Evolutionary conservation across 2,113 vertebrate genomes (phyloP).

Genomic region (Raphicerus campestris): DNA sequence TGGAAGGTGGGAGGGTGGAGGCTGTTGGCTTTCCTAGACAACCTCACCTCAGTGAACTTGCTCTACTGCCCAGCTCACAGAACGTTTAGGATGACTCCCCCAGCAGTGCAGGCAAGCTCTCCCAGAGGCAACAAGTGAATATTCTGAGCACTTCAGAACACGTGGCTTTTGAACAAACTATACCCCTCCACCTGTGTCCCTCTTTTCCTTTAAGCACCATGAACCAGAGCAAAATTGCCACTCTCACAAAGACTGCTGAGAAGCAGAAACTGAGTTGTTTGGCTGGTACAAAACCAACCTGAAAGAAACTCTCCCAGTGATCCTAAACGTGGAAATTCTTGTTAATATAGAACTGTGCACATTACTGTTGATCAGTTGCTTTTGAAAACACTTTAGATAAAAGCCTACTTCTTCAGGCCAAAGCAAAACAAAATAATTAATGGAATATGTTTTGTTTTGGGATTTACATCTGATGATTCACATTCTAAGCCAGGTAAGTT

Average conservation of each 20-base stretch:
- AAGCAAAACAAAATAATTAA: not conserved
- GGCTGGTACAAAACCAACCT: not conserved
- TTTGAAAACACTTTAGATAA: not conserved
- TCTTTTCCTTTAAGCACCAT: not conserved
- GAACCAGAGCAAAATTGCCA: not conserved
- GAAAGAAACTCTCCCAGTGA: not conserved
- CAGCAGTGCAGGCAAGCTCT: not conserved
- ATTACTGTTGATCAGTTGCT: not conserved
- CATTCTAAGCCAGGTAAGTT: not conserved
- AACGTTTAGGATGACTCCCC: not conserved
- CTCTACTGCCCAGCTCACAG: not conserved
- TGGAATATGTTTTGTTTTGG: not conserved
- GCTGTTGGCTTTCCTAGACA: not conserved
- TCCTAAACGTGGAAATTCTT: too few species aligned
- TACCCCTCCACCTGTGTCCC: rapidly evolving
- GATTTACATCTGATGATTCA: not conserved
- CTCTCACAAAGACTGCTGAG: not conserved
- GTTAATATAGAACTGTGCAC: not conserved
- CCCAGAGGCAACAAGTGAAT: not conserved
- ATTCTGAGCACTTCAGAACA: not conserved
- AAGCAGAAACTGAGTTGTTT: not conserved
- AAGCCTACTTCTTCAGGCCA: not conserved
- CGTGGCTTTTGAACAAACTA: not conserved
- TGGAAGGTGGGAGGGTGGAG: not conserved
- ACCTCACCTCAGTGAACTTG: not conserved